Conservation (phyloP, 1,140 invertebrate genomes). For the Drosophila pachea region DNA sequence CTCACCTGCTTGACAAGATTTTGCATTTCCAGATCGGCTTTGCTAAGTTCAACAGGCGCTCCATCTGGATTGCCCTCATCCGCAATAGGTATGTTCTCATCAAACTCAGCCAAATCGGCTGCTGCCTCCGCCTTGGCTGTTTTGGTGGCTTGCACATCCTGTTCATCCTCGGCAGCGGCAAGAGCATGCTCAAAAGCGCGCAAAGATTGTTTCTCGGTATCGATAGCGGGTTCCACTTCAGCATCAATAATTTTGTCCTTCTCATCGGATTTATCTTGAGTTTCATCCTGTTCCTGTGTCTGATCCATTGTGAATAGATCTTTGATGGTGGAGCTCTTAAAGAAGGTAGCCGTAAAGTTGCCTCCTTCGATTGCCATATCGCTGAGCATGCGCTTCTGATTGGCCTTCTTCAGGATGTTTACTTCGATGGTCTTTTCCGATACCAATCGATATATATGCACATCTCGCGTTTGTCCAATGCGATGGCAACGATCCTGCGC, state of each 20-base stretch:
- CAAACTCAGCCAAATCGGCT: slow-evolving; percentile 96
- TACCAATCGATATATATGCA: slow-evolving; percentile 98
- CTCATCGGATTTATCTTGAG: slow-evolving; percentile 48
- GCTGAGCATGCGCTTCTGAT: slow-evolving; percentile 97
- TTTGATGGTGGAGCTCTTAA: slow-evolving; percentile 95
- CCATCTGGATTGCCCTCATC: slow-evolving; percentile 83
- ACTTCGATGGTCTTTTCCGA: slow-evolving; percentile 99
- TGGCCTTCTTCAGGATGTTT: slow-evolving; percentile 99
- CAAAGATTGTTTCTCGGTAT: slow-evolving; percentile 82
- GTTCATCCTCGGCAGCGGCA: slow-evolving; percentile 95
- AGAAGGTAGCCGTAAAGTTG: slow-evolving; percentile 98
- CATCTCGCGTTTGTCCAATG: slow-evolving; percentile 99
- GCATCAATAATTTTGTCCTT: slow-evolving; percentile 47
- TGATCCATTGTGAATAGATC: slow-evolving; percentile 92
- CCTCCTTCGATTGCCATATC: slow-evolving; percentile 99
- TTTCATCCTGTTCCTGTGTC: slow-evolving; percentile 83
- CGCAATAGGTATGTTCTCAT: slow-evolving; percentile 94
- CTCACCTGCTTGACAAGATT: slow-evolving; percentile 90
- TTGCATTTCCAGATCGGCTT: slow-evolving; percentile 91
- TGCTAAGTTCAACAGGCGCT: slow-evolving; percentile 84
- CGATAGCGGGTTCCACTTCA: slow-evolving; percentile 28
- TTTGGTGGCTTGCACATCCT: slow-evolving; percentile 93
- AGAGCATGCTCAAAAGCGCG: slow-evolving; percentile 90
- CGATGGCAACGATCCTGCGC: slow-evolving; percentile 99
- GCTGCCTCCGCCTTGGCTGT: slow-evolving; percentile 95